Evolutionary conservation across 2,113 vertebrate species (phyloP).

Genomic region (Vidua macroura): DNA sequence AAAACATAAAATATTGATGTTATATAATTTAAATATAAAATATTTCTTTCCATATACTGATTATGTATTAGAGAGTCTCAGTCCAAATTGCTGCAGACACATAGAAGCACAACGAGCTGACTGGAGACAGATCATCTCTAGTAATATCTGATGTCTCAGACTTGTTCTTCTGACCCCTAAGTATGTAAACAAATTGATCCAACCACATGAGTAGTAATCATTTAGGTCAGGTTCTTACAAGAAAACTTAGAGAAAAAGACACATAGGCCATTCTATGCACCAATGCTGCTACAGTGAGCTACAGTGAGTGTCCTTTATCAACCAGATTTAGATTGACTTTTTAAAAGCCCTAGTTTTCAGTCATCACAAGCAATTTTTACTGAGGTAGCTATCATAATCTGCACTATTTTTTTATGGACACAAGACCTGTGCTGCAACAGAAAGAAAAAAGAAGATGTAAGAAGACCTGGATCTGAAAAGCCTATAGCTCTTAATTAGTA

Average conservation of each 20-base stretch:
- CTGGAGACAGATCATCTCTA: neutral
- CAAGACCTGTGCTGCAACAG: neutral
- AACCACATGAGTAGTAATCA: neutral
- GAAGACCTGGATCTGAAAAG: neutral
- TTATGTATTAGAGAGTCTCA: neutral
- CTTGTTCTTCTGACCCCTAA: neutral
- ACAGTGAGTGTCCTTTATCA: neutral
- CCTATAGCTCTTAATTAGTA: neutral
- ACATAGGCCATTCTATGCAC: neutral
- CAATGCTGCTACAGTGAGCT: neutral
- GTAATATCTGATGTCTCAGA: neutral
- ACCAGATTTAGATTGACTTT: neutral
- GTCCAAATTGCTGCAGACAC: neutral
- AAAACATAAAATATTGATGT: neutral
- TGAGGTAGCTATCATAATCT: neutral
- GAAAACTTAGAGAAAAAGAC: neutral
- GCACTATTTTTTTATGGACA: neutral
- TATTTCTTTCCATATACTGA: neutral
- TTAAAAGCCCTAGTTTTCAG: neutral
- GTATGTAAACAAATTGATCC: neutral
- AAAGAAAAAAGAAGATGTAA: neutral
- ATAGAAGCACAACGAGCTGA: rapidly evolving
- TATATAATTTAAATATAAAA: neutral
- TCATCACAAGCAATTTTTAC: neutral
- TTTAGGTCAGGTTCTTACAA: neutral